Evolutionary conservation across 35 echinoderm and acorn worm species (phyloP).

Genomic region (Ptychodera flava): DNA sequence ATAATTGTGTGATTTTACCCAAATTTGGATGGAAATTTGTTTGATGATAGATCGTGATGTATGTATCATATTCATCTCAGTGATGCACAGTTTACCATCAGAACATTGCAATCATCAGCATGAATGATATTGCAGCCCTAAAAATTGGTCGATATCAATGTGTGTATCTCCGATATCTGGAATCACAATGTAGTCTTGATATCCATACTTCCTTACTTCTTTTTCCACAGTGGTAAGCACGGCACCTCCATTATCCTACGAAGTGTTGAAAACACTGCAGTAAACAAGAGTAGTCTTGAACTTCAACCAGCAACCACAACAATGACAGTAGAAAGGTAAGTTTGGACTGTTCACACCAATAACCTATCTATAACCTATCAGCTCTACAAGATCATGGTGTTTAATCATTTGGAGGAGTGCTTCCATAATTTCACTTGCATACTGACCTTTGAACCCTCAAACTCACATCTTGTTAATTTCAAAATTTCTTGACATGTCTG

Average conservation of each 20-base stretch:
- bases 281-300: not conserved
- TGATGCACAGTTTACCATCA: too few species aligned
- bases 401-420: not conserved
- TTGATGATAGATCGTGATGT: not conserved
- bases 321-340: too few species aligned
- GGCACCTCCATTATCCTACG: not conserved
- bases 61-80: too few species aligned
- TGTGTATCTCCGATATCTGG: too few species aligned
- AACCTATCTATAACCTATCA: too few species aligned
- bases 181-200: too few species aligned
- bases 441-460: too few species aligned
- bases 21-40: not conserved
- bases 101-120: not conserved
- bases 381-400: too few species aligned
- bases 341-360: not conserved
- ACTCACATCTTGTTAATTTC: too few species aligned
- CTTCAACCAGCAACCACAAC: not conserved
- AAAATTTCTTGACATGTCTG: too few species aligned
- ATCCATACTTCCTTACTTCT: not conserved
- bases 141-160: not conserved
- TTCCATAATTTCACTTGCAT: too few species aligned
- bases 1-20: too few species aligned
- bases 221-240: not conserved
- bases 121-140: not conserved
- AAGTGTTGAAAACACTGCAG: not conserved